Evolutionary conservation across 2,888 invertebrate genomes (phyloP).

Genomic region (Stenotaenia linearis): DNA sequence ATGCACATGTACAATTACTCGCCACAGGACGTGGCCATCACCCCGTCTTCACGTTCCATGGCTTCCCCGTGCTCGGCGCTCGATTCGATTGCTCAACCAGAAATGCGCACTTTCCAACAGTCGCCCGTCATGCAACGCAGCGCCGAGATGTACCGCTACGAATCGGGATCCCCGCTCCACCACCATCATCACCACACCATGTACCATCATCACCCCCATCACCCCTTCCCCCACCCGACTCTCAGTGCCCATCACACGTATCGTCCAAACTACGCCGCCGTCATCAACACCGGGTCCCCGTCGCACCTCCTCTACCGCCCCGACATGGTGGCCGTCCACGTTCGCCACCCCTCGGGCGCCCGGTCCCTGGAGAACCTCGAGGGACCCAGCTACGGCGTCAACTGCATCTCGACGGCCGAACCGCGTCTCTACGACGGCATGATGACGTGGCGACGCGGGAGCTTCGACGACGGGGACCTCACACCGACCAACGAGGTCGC

Average conservation of each 20-base stretch:
- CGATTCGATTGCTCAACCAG: constrained; percentile 36
- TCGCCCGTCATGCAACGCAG: constrained; percentile 29
- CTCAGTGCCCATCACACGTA: constrained; percentile 27
- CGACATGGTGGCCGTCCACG: constrained; percentile 50
- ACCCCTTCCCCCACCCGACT: neutral
- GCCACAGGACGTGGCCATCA: constrained; percentile 39
- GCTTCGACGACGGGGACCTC: constrained; percentile 84
- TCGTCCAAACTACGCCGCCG: constrained; percentile 26
- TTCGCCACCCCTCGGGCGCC: constrained; percentile 39
- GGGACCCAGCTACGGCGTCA: neutral
- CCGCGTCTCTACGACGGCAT: constrained; percentile 30
- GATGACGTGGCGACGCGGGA: constrained; percentile 59
- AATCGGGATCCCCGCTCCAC: constrained; percentile 21
- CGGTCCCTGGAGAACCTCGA: constrained; percentile 37
- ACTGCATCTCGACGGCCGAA: neutral
- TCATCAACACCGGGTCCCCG: constrained; percentile 31
- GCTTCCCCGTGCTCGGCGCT: constrained; percentile 36
- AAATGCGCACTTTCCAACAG: constrained; percentile 40
- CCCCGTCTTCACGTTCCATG: constrained; percentile 34
- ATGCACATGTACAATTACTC: constrained; percentile 31
- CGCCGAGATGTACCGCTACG: constrained; percentile 34
- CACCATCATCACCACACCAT: constrained; percentile 15
- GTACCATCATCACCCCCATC: neutral
- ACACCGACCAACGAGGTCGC: constrained; percentile 74
- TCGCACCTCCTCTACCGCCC: constrained; percentile 43